Evolutionary conservation across 2,888 invertebrate genomes (phyloP), one percentile per base, ranked within the genome.

Genomic region (Rapana venosa): DNA sequence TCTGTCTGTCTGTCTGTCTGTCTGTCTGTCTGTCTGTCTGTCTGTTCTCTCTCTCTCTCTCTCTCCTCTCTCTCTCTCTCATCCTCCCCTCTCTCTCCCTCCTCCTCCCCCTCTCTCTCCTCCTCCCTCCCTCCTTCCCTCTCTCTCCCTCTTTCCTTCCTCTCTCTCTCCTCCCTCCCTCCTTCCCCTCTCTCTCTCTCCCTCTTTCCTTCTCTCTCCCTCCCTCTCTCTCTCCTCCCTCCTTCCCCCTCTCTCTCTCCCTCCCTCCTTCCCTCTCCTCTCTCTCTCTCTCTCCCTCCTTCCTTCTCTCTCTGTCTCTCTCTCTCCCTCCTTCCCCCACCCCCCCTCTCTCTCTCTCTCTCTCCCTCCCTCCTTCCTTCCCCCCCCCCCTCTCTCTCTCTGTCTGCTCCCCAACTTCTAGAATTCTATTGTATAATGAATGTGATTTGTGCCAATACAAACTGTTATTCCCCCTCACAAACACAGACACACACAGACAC

Each of bases 1-100:
- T 84, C 84, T 84, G 8, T 84, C 84, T 84, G 8, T 84, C 84
- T 84, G 26, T 84, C 84, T 84, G 26, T 84, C 84, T 84, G 26
- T 47, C 47, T 47, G 20, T 47, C 47, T 47, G 20, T 47, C 47
- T 84, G 20, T 84, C 13, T 84, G 47, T 84, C 36, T 84, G 47
- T 84, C n/a, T n/a, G 56, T n/a, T 86, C 86, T 61, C 61, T 56
- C 22, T 26, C 61, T 86, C 30, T 86, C 61, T 86, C n/a, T 32
- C 32, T n/a, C 26, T 61, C 61, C 32, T n/a, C 30, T n/a, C 22
- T n/a, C 30, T n/a, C 32, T 58, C 56, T 56, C 22, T 86, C 86
- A 58, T n/a, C 58, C 86, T n/a, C 8, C 8, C 26, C 47, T 84
- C 8, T 61, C 58, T 32, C 26, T 61, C 32, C 20, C 17, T 61